Evolutionary conservation across 2,888 invertebrate species (phyloP).

Genomic region (Sarcophaga caerulescens): DNA sequence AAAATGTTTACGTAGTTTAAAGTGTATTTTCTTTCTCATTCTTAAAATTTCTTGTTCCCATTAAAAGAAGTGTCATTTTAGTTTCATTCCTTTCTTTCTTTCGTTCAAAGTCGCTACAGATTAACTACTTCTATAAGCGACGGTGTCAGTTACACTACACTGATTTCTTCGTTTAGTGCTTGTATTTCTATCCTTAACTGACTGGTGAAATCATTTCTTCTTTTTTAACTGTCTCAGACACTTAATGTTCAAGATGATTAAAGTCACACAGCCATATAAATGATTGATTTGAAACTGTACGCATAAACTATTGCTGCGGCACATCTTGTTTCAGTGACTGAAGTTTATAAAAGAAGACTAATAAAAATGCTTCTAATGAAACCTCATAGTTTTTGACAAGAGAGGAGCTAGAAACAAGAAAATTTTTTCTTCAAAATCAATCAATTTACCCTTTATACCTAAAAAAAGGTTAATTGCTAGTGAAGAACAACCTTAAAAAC

Average conservation of each 20-base stretch:
- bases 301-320: no score
- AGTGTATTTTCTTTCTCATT: background rate
- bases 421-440: no score
- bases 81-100: background rate
- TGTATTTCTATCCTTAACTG: background rate
- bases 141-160: conserved; percentile 15
- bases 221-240: background rate
- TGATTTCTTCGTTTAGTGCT: conserved; percentile 6
- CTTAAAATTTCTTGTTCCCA: background rate
- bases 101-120: conserved; percentile 21
- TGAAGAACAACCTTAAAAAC: no score
- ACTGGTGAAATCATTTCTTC: background rate
- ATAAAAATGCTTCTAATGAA: no score
- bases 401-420: no score
- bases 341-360: no score
- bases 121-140: conserved; percentile 18
- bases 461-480: no score
- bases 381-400: no score
- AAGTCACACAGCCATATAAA: background rate
- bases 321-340: no score
- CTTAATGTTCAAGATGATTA: background rate
- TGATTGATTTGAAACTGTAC: conserved; percentile 16
- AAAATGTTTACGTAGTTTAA: no score
- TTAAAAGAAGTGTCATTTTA: conserved; percentile 8
- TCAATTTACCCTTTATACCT: no score